Evolutionary conservation across 2,797 vertebrate genomes (phyloP), one percentile per base, ranked within the genome.

Genomic region (Odontamblyopus lacepedii): DNA sequence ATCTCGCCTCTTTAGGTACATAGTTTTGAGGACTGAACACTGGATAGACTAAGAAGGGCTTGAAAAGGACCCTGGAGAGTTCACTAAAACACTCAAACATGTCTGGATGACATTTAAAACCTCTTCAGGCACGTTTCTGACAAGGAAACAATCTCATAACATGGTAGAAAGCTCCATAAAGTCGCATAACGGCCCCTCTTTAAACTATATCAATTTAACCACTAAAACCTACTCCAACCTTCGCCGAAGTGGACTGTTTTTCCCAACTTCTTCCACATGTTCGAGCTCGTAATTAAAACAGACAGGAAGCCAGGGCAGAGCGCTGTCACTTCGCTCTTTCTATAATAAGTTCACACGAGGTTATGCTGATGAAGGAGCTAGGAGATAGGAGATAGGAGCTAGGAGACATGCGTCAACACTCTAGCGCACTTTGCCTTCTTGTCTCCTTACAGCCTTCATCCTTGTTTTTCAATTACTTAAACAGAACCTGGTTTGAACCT

Each of bases 251-350:
- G 69, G 78, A 67, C n/a, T 73, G 72, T 75, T 78, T 65, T 66
- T 78, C 73, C 78, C 80, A 72, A 81, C 80, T 79, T 85, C 3
- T 48, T 48, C 44, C 12, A 15, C 78, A 59, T 27, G 74, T 78
- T 82, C 78, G 64, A 67, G 63, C 38, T 62, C 68, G 80, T 92
- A 92, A 93, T 93, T 90, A 93, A 89, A 85, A 88, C 60, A 80
- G 87, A 92, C 83, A 73, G 84, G 78, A 76, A 83, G 81, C 78
- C 74, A 85, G 89, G 91, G 85, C 83, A 77, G 74, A 80, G 81
- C 69, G n/a, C 84, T 91, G 88, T 92, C 88, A 89, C 90, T 88
- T 91, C 91, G 85, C 89, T 87, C 86, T 84, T 82, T 60, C 61
- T 64, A 26, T 89, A 90, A 91, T 88, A 84, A 87, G 88, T 87